These are phyloP conservation scores for Myrmecobius fasciatus DNA, from an alignment of 2,113 vertebrate species.

Conservation along the genomic window DNA sequence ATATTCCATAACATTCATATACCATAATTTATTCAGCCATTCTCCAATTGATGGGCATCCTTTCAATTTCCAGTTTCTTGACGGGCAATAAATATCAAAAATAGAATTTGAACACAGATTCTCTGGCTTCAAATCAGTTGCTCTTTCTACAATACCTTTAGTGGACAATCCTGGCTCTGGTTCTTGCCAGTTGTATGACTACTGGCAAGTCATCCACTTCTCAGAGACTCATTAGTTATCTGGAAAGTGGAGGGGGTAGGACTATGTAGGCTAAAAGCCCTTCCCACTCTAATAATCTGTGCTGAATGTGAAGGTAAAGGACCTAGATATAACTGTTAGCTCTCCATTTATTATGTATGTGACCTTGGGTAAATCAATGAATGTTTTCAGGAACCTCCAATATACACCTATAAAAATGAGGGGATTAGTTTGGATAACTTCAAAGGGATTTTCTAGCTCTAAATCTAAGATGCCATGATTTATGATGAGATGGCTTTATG, in stretches of 20 bases:
- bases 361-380: neutral
- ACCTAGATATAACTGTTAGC: neutral
- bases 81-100: neutral
- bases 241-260: neutral
- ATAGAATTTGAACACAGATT: neutral
- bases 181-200: neutral
- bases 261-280: neutral
- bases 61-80: too few species aligned
- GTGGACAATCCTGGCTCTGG: neutral
- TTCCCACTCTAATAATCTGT: neutral
- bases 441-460: neutral
- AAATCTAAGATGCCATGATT: neutral
- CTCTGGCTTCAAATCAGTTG: neutral
- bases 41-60: too few species aligned
- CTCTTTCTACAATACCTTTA: neutral
- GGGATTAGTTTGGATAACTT: neutral
- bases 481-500: neutral
- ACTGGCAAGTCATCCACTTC: neutral
- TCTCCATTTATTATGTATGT: neutral
- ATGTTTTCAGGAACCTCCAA: neutral
- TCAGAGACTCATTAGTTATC: neutral
- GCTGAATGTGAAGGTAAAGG: neutral
- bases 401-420: neutral
- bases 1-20: too few species aligned
- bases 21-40: too few species aligned